These are phyloP conservation scores for Mormyrops boulengeri DNA, from an alignment of 2,797 vertebrate species.

Conservation along the genomic window DNA sequence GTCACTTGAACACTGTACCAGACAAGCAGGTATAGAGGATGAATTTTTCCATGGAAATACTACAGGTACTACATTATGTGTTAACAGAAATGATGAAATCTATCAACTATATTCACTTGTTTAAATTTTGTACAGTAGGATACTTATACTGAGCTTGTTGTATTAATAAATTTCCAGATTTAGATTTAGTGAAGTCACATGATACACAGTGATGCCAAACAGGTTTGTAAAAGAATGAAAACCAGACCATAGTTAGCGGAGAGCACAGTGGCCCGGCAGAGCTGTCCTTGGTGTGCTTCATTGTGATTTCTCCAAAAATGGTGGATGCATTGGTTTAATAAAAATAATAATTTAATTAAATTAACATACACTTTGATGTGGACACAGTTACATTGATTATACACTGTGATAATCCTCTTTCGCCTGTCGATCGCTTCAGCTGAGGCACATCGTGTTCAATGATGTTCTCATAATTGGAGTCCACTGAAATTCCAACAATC, in stretches of 20 bases:
- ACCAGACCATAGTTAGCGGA: not conserved
- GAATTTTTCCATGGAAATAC: not conserved
- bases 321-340: not conserved
- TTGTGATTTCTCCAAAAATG: not conserved
- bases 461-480: slow-evolving; percentile 3
- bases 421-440: slow-evolving; percentile 28
- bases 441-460: not conserved
- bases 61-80: not conserved
- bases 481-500: not conserved
- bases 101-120: not conserved
- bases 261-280: not conserved
- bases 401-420: slow-evolving; percentile 28
- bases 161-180: not conserved
- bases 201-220: not conserved
- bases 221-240: not conserved
- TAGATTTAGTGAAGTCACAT: not conserved
- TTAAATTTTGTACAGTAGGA: not conserved
- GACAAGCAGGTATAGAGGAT: not conserved
- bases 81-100: not conserved
- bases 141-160: not conserved
- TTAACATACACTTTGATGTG: not conserved
- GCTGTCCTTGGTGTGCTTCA: not conserved
- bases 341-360: not conserved
- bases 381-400: slow-evolving; percentile 34
- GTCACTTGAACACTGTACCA: not conserved